Evolutionary conservation across 2,888 invertebrate genomes (phyloP), one percentile per base, ranked within the genome.

Genomic region (Ennomos quercinarius): DNA sequence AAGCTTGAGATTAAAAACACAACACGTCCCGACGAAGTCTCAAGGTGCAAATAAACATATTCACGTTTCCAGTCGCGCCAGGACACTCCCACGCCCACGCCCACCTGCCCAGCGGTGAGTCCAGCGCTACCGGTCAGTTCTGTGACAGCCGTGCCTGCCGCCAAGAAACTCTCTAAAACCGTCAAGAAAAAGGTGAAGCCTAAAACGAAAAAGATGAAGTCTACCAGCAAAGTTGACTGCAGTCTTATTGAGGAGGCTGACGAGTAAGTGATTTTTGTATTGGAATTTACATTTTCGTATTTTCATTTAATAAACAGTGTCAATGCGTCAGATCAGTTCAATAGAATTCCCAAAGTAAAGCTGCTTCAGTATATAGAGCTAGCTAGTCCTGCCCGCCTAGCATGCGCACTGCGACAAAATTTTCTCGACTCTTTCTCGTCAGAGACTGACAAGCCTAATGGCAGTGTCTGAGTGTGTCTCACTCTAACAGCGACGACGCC

Each of bases 71-170:
- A 90, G 90, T 78, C 84, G 10, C 85, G 84, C 12, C 86, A 86
- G 70, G 84, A 83, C 43, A 79, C 83, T 9, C 84, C 83, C 9
- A 81, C 83, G 10, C 84, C 83, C 9, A 81, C 83, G 51, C 87
- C 89, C 39, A 80, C 89, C 6, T 84, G 88, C 57, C 89, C 89
- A 58, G 84, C 82, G 38, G 84, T 87, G 60, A 89, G 89, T 46
- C 91, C 90, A 1, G 85, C 87, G 41, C 68, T 89, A 42, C 90
- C 91, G 0, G 90, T 89, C 57, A 88, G 88, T 63, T 86, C 90
- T 0, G 88, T 84, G 46, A 88, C 90, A 39, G 80, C 82, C 13
- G 69, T 81, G 53, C 79, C 57, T 9, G 39, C 85, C 0, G 73
- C 71, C 36, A 88, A 89, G 72, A 87, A 87, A 66, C 42, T 75